Base-by-base conservation (phyloP, 2,888 invertebrate genomes). In the Laspeyria flexula region DNA sequence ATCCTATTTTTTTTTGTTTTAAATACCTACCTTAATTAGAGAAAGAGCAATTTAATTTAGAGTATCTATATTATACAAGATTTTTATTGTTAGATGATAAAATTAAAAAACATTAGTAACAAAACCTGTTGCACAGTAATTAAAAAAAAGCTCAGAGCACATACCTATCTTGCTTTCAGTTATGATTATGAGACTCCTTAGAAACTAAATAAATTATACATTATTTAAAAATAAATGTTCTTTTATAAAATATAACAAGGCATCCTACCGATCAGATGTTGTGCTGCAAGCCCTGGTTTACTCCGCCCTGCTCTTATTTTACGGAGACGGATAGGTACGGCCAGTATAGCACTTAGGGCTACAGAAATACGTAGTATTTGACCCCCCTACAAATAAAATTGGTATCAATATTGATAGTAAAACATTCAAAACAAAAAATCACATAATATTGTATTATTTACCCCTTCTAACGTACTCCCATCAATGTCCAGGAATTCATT, bases 301-400 rank as follows among this genome's bases (percentile, higher is more conserved):
- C 94, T 93, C 29, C 98, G 93, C 0, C 96, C 96, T 2, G 96
- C 96, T 73, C 98, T 92, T 65, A 98, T 98, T 57, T 97, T 97
- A 7, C 79, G 85, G 3, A 99, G 95, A 60, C 93, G 93, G 23
- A 98, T 93, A 0, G 97, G 96, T 43, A 95, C 94, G 30, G 93
- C 89, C 43, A 96, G 90, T 40, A 99, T 91, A 51, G 96, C 96
- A 79, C 97, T 97, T 18, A 98, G 84, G 6, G 96, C 95, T 16
- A 97, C 87, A 0, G 97, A 95, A 78, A 96, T 95, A 50, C 98
- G 94, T 18, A 98, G 89, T 55, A 98, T 96, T 92, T 99, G 98
- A 0, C 98, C 98, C 49, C 98, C 98, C 97, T 97, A 65, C 56
- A 90, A 81, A 15, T 43, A 13, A 13, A 30, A 30, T 33, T 33